phyloP scores from a whole-genome alignment of 2,888 invertebrate genomes.

The Drosophila formosana region DNA sequence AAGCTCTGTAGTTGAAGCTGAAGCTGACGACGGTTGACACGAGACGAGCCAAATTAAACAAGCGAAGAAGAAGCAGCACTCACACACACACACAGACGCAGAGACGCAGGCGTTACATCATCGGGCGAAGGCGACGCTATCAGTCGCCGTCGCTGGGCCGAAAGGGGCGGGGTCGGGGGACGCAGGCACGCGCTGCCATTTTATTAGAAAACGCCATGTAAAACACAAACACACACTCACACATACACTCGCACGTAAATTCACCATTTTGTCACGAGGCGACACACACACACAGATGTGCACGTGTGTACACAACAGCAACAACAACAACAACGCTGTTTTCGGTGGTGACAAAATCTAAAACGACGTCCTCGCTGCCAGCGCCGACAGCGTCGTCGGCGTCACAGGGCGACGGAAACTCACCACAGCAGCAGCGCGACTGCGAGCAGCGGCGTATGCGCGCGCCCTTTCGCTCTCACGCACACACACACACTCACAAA shows the following conservation, averaged over 20 bases:
- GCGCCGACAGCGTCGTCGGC: background rate
- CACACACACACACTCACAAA: background rate
- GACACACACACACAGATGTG: constrained; percentile 28
- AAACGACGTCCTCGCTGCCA: constrained; percentile 38
- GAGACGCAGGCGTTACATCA: constrained; percentile 26
- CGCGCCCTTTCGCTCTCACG: constrained; percentile 28
- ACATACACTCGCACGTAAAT: constrained; percentile 41
- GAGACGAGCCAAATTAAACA: constrained; percentile 68
- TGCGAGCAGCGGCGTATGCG: constrained; percentile 32
- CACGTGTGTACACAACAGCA: constrained; percentile 26
- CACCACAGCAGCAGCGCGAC: constrained; percentile 56
- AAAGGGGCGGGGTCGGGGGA: constrained; percentile 8
- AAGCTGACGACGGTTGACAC: constrained; percentile 79
- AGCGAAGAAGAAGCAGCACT: constrained; percentile 25
- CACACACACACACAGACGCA: constrained; percentile 12
- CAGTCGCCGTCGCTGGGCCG: constrained; percentile 16
- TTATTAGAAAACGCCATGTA: constrained; percentile 80
- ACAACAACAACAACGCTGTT: constrained; percentile 16
- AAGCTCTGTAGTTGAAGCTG: constrained; percentile 52
- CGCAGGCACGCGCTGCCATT: constrained; percentile 74
- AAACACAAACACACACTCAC: constrained; percentile 42
- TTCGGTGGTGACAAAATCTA: constrained; percentile 57
- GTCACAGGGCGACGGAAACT: constrained; percentile 34
- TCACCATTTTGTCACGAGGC: constrained; percentile 76
- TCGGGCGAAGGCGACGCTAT: constrained; percentile 15